Base-by-base conservation (phyloP, 2,797 vertebrate species). In the Xerus rutilus region DNA sequence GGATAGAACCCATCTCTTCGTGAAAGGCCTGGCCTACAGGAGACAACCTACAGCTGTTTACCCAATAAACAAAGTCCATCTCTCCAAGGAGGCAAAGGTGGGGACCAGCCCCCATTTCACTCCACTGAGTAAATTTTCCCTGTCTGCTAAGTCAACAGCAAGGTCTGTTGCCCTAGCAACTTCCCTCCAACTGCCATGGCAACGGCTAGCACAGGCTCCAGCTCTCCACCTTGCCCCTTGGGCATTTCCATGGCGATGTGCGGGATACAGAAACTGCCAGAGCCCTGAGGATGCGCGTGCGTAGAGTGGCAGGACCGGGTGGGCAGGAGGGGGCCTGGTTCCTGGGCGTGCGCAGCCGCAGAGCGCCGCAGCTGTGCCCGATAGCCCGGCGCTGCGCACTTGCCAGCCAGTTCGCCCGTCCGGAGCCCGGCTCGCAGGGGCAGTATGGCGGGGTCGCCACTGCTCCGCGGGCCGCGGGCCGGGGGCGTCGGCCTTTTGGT, bases 391-490 rank as follows among this genome's bases (percentile, higher is more conserved):
- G n/a, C 99, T 99, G 94, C 99, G 98, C 28, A 99, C 99, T 96
- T 99, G 98, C 99, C 97, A 99, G 98, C 20, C 99, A 99, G 98
- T 99, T 99, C 99, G 93, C 99, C 99, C 89, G 99, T 99, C 70
- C 99, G 98, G 96, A 99, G 99, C 95, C 97, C 96, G 97, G 97
- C 96, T 97, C 82, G 95, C 86, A 93, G 90, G 96, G 88, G 97
- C 97, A 97, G 97, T 73, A 97, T 97, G 97, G 97, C 97, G 77
- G 77, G 96, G 93, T 96, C 95, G 97, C 97, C 95, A 17, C 96
- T 97, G 97, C 97, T 97, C 90, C 9, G 92, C 92, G 96, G 93
- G 97, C 96, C 97, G 96, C 95, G 96, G 97, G 97, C 97, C 94
- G 97, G 96, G 97, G 96, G 94, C 86, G 90, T 96, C 67, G 87